Evolutionary conservation across 2,888 invertebrate species (phyloP).

Genomic region (Scotopteryx bipunctaria): DNA sequence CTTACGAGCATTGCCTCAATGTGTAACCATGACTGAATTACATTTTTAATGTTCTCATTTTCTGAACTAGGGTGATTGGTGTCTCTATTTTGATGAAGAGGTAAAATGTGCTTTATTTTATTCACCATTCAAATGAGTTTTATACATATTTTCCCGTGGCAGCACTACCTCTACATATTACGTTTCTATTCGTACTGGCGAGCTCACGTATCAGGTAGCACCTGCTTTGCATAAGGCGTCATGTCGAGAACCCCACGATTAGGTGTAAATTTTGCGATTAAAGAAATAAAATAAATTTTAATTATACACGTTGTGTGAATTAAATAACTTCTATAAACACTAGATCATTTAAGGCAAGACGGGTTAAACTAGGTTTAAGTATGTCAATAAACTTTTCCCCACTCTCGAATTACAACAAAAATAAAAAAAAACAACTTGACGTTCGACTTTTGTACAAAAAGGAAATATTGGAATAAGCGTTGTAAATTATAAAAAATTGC

Average conservation of each 20-base stretch:
- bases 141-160: constrained; percentile 21
- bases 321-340: no score
- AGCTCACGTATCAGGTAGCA: constrained; percentile 79
- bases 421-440: no score
- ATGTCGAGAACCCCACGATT: constrained; percentile 74
- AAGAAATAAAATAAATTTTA: constrained; percentile 58
- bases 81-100: neutral
- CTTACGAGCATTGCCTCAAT: constrained; percentile 48
- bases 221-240: constrained; percentile 83
- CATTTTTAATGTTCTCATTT: constrained; percentile 46
- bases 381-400: no score
- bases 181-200: constrained; percentile 50
- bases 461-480: no score
- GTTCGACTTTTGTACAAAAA: no score
- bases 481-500: no score
- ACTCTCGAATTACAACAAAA: no score
- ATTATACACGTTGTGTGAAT: constrained; percentile 33
- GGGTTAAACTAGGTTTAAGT: no score
- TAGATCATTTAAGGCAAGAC: no score
- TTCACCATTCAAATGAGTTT: constrained; percentile 26
- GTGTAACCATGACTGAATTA: constrained; percentile 48
- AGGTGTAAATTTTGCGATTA: constrained; percentile 80
- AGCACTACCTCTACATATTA: constrained; percentile 42
- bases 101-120: constrained; percentile 45
- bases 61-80: constrained; percentile 34